Evolutionary conservation across 2,797 vertebrate genomes (phyloP).

Genomic region (Phrynocephalus vlangalii): DNA sequence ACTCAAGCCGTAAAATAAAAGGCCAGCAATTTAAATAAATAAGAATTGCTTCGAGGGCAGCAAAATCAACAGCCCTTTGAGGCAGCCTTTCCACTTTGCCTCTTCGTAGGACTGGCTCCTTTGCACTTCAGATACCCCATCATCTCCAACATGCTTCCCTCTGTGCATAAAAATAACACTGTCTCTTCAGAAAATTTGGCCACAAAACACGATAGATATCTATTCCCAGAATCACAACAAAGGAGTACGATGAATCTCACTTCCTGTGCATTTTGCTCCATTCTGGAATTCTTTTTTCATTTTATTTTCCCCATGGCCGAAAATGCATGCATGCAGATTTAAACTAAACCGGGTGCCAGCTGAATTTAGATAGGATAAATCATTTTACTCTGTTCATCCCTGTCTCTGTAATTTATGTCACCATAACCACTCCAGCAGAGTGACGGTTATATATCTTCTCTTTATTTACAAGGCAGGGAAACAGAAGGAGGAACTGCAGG

Average conservation of each 20-base stretch:
- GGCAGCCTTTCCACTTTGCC: background rate
- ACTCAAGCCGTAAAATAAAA: background rate
- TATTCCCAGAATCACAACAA: background rate
- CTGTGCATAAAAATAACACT: background rate
- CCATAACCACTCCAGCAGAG: background rate
- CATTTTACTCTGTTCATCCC: background rate
- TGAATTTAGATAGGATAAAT: background rate
- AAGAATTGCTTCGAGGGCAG: background rate
- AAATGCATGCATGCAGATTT: background rate
- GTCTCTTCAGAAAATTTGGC: background rate
- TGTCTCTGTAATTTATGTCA: conserved; percentile 21
- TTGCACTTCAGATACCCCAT: background rate
- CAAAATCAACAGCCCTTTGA: background rate
- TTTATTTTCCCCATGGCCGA: background rate
- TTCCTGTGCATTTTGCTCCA: background rate
- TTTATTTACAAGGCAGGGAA: conserved; percentile 45
- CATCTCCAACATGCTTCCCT: background rate
- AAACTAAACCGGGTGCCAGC: background rate
- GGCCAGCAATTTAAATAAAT: background rate
- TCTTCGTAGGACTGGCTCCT: background rate
- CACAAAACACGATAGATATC: background rate
- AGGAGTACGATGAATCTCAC: background rate
- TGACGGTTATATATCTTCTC: conserved; percentile 17
- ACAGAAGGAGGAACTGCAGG: conserved; percentile 26
- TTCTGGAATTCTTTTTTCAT: background rate